Evolutionary conservation across 2,797 vertebrate genomes (phyloP).

Genomic region (Knipowitschia caucasica): DNA sequence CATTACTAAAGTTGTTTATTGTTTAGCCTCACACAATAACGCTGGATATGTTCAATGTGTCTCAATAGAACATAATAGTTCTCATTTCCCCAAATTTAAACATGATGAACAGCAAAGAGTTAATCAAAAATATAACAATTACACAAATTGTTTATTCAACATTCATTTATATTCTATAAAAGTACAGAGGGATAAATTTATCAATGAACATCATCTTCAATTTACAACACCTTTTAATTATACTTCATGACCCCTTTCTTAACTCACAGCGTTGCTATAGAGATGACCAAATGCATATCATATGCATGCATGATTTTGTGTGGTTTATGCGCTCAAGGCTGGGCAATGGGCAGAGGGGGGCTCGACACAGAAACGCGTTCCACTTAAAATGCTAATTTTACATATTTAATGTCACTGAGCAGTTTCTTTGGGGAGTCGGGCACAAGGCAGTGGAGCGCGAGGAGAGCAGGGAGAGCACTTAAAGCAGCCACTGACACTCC

Average conservation of each 20-base stretch:
- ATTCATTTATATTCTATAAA: no score
- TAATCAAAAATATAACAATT: no score
- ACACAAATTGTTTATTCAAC: no score
- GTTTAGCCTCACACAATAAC: no score
- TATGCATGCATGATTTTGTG: constrained; percentile 84
- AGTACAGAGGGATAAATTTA: no score
- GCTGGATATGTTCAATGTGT: no score
- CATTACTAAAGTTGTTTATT: no score
- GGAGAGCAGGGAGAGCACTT: constrained; percentile 58
- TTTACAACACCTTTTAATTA: constrained; percentile 74
- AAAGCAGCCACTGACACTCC: constrained; percentile 60
- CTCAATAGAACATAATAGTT: no score
- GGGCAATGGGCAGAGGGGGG: constrained; percentile 50
- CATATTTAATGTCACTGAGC: constrained; percentile 79
- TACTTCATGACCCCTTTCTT: constrained; percentile 33
- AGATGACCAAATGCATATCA: constrained; percentile 86
- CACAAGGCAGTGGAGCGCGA: constrained; percentile 44
- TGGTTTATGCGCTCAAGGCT: constrained; percentile 65
- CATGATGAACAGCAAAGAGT: no score
- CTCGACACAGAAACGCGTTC: constrained; percentile 71
- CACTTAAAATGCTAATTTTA: constrained; percentile 81
- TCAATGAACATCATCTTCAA: constrained; percentile 67
- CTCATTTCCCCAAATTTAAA: no score
- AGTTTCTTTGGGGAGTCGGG: constrained; percentile 66
- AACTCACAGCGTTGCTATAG: constrained; percentile 77